Conservation (phyloP, 1,140 invertebrate genomes). For the Nebria ingens region DNA sequence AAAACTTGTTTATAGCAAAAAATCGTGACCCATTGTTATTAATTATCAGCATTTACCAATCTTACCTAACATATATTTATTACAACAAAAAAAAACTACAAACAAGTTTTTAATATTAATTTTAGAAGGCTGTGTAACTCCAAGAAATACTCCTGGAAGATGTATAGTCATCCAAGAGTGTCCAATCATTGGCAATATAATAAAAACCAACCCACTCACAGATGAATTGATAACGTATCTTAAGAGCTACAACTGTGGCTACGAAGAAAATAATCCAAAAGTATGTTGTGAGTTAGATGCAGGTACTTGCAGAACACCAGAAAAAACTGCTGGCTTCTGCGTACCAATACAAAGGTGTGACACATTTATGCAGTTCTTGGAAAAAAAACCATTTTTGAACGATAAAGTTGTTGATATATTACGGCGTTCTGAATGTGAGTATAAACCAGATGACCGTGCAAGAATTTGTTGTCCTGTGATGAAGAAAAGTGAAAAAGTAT, state of each 20-base stretch:
- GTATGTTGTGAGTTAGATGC: not conserved
- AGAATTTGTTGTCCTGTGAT: not conserved
- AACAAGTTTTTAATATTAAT: not conserved
- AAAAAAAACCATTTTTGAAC: not conserved
- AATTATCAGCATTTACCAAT: no score
- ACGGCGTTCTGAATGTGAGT: not conserved
- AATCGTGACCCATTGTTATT: no score
- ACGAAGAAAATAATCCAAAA: not conserved
- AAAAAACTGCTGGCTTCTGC: not conserved
- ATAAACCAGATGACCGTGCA: not conserved
- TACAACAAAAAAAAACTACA: no score
- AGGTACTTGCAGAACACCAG: not conserved
- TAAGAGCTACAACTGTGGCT: not conserved
- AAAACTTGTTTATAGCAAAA: no score
- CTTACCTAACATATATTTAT: no score
- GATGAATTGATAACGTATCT: not conserved
- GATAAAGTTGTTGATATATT: not conserved
- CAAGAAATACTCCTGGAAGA: not conserved
- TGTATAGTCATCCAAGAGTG: conserved; percentile 1
- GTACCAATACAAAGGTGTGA: not conserved
- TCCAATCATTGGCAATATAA: not conserved
- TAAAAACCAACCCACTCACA: not conserved
- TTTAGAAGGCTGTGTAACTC: not conserved
- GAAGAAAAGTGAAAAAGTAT: not conserved
- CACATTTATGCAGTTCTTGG: not conserved